Percentiles rank a stretch among this genome's conserved stretches.
Conservation (phyloP, 2,797 vertebrate species). For the Sebastes matsubarae region DNA sequence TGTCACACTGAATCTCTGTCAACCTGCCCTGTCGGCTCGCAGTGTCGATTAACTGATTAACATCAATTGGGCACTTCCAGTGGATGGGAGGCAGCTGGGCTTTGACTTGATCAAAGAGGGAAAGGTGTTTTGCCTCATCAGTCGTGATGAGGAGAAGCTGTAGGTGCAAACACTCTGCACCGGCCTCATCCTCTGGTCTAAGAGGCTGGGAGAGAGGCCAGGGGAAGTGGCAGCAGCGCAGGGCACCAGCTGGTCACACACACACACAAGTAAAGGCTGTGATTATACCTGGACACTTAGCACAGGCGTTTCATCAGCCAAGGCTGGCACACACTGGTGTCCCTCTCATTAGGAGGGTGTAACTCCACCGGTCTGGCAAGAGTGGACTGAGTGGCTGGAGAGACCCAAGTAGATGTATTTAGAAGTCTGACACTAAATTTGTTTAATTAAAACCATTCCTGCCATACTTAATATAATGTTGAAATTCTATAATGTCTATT, state of each 20-base stretch:
- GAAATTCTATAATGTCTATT: background rate
- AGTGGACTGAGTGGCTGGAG: background rate
- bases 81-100: conserved; percentile 51
- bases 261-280: background rate
- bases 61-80: conserved; percentile 36
- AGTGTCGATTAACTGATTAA: conserved; percentile 60
- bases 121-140: conserved; percentile 40
- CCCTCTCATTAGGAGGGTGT: conserved; percentile 37
- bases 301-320: conserved; percentile 37
- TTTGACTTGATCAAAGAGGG: conserved; percentile 33
- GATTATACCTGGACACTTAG: conserved; percentile 65
- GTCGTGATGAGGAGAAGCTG: conserved; percentile 27
- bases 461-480: background rate
- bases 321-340: conserved; percentile 8
- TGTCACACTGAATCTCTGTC: conserved; percentile 56
- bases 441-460: background rate
- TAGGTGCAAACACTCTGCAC: conserved; percentile 5
- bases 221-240: conserved; percentile 39
- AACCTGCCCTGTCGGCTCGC: conserved; percentile 17
- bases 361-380: background rate
- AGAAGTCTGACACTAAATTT: no score
- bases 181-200: conserved; percentile 1
- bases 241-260: conserved; percentile 63
- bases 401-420: background rate
- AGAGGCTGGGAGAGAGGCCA: conserved; percentile 55